A percentile compares a stretch with the other conserved stretches of the same genome.
These are phyloP conservation scores for Gymnocephalus cernua DNA, from an alignment of 2,113 vertebrate genomes.

Conservation along the genomic window DNA sequence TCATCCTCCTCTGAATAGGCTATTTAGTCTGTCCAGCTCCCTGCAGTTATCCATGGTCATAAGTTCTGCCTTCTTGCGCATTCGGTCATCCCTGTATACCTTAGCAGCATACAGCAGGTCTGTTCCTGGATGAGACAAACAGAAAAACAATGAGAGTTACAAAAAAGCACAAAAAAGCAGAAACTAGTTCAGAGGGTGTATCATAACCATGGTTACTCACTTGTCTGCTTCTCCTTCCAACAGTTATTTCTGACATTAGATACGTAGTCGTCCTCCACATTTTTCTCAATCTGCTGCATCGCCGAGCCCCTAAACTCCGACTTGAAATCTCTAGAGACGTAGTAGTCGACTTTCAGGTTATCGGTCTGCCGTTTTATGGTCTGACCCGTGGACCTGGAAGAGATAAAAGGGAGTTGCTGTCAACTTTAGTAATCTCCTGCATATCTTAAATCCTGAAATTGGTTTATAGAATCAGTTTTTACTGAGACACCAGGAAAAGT, in stretches of 20 bases:
- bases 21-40: slow-evolving; percentile 94
- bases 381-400: slow-evolving; percentile 91
- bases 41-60: slow-evolving; percentile 98
- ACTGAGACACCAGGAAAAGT: not conserved
- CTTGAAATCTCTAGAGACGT: slow-evolving; percentile 94
- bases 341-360: slow-evolving; percentile 92
- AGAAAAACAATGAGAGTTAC: slow-evolving; percentile 29
- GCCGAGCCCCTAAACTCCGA: slow-evolving; percentile 93
- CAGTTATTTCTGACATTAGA: slow-evolving; percentile 96
- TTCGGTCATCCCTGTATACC: slow-evolving; percentile 94
- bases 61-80: slow-evolving; percentile 93
- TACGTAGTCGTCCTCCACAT: slow-evolving; percentile 97
- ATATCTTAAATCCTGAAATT: not conserved
- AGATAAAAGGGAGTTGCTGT: not conserved
- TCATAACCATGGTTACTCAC: slow-evolving; percentile 81
- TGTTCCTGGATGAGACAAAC: slow-evolving; percentile 87
- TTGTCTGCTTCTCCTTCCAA: slow-evolving; percentile 98
- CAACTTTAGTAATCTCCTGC: not conserved
- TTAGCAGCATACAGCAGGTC: slow-evolving; percentile 96
- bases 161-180: not conserved
- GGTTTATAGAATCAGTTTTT: not conserved
- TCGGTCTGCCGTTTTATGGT: slow-evolving; percentile 94
- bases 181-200: not conserved
- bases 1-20: slow-evolving; percentile 94
- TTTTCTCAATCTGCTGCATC: slow-evolving; percentile 96